These are phyloP conservation scores for Andinoacara biseriatus DNA, from an alignment of 2,113 vertebrate species.

Conservation along the genomic window DNA sequence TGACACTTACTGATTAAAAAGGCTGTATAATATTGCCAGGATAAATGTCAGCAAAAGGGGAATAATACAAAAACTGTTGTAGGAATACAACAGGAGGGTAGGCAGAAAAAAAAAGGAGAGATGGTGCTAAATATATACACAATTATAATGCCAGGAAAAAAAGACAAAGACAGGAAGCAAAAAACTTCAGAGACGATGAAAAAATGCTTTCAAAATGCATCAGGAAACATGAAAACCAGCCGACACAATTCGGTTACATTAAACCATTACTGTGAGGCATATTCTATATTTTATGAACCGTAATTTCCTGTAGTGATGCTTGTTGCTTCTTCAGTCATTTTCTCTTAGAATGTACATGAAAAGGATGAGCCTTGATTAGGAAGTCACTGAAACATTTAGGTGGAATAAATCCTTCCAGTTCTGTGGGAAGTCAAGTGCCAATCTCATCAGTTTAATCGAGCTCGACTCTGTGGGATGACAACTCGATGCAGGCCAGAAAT, in stretches of 20 bases:
- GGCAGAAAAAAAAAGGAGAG: neutral
- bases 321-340: neutral
- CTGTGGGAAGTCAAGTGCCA: constrained; percentile 10
- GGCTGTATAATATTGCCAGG: neutral
- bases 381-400: constrained; percentile 24
- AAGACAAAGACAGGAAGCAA: neutral
- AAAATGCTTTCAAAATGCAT: neutral
- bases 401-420: constrained; percentile 26
- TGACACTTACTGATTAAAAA: neutral
- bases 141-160: neutral
- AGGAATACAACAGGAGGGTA: neutral
- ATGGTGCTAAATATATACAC: neutral
- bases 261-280: neutral
- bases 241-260: neutral
- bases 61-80: neutral
- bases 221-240: neutral
- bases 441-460: constrained; percentile 28
- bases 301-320: neutral
- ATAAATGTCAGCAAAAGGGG: neutral
- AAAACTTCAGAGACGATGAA: neutral
- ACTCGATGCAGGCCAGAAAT: neutral
- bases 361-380: neutral
- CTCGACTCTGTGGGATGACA: constrained; percentile 4
- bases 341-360: neutral
- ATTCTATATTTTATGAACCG: neutral